phyloP scores from a whole-genome alignment of 2,113 vertebrate species.

The Cryptomyrus ogoouensis region DNA sequence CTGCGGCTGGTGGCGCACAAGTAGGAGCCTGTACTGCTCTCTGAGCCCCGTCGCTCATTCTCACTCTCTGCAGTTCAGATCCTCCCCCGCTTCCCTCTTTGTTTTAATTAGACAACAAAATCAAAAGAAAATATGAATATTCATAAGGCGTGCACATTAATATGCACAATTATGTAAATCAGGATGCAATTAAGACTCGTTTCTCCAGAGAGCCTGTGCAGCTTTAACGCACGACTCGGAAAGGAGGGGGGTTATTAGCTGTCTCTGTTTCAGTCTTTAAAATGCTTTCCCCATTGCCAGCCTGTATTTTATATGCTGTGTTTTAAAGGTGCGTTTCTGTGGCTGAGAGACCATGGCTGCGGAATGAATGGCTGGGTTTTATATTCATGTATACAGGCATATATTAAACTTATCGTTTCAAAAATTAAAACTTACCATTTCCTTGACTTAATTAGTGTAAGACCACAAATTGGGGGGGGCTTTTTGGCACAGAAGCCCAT shows the following conservation, averaged over 20 bases:
- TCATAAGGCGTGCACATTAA: conserved; percentile 80
- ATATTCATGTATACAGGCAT: neutral
- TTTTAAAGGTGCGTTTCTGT: neutral
- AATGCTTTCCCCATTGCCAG: conserved; percentile 44
- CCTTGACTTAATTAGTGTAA: neutral
- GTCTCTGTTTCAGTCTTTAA: conserved; percentile 67
- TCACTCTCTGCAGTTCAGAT: conserved; percentile 50
- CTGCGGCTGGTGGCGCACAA: conserved; percentile 63
- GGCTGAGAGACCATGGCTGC: neutral
- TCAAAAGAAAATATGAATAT: conserved; percentile 84
- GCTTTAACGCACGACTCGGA: conserved; percentile 69
- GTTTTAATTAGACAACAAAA: conserved; percentile 86
- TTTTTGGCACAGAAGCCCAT: neutral
- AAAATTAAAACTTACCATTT: neutral
- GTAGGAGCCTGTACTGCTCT: conserved; percentile 69
- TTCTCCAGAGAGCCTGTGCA: conserved; percentile 70
- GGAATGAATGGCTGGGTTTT: neutral
- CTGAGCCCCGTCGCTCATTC: conserved; percentile 72
- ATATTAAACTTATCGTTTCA: neutral
- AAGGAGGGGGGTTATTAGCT: conserved; percentile 64
- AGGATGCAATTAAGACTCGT: conserved; percentile 84
- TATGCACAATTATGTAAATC: conserved; percentile 98
- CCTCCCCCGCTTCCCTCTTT: conserved; percentile 54
- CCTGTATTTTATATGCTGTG: neutral
- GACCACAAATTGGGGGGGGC: neutral